Evolutionary conservation across 2,888 invertebrate species (phyloP), one percentile per base, ranked within the genome.

Genomic region (Alcis repandata): DNA sequence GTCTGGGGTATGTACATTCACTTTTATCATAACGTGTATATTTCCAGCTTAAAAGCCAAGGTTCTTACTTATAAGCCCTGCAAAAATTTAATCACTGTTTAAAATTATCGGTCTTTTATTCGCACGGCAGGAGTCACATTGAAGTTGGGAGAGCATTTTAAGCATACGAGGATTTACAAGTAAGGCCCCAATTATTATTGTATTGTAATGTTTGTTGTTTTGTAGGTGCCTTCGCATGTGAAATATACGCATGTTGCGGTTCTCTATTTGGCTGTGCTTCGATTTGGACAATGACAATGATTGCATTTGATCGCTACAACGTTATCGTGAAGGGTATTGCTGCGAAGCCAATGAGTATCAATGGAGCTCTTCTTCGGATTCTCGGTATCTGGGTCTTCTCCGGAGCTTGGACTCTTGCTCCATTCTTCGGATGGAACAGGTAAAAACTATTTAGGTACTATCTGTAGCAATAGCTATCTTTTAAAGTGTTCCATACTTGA

Each of bases 261-360:
- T 98, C 98, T 43, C 94, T 98, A 63, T 98, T 97, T 82, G 98
- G 98, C 67, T 97, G 98, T 85, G 95, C 95, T 76, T 98, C 98
- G 66, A 98, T 98, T 82, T 98, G 98, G 97, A 96, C 97, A 33
- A 97, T 98, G 97, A 96, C 97, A 15, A 96, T 97, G 95, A 98
- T 98, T 76, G 97, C 98, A 63, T 95, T 98, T 80, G 98, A 98
- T 87, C 95, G 98, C 76, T 98, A 98, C 94, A 97, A 98, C 86
- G 98, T 98, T 63, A 98, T 98, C 83, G 98, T 98, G 41, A 98
- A 97, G 89, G 97, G 98, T 76, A 94, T 98, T 77, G 95, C 97
- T 59, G 98, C 97, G 13, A 96, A 96, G 78, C 97, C 97, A 22
- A 94, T 98, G 94, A 96, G 97, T 57, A 97, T 96, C 80, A 97